These are phyloP conservation scores for Limenitis camilla DNA, from an alignment of 2,888 invertebrate species.

Conservation along the genomic window DNA sequence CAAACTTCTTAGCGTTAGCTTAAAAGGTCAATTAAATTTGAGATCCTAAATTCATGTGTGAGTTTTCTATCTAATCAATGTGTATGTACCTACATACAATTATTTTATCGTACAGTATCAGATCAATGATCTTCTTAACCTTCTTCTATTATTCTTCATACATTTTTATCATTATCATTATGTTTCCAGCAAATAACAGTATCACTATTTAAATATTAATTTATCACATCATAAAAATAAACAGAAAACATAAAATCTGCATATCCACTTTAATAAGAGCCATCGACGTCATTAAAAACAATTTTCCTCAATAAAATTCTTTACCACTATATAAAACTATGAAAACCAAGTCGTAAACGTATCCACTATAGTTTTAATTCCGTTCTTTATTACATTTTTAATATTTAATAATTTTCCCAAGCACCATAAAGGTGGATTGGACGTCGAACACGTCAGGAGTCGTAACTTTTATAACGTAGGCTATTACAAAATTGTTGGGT, in stretches of 20 bases:
- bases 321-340: conserved; percentile 6
- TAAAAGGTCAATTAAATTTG: no score
- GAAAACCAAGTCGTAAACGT: background rate
- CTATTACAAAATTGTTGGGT: conserved; percentile 2
- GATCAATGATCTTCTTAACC: no score
- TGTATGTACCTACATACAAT: no score
- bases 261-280: background rate
- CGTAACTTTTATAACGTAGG: conserved; percentile 6
- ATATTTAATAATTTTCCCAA: conserved; percentile 5
- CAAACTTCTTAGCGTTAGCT: no score
- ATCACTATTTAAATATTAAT: no score
- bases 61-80: no score
- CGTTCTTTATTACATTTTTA: conserved; percentile 12
- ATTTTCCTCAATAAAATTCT: conserved; percentile 11
- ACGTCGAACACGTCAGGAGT: conserved; percentile 2
- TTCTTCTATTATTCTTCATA: no score
- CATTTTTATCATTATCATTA: no score
- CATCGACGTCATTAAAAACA: conserved; percentile 4
- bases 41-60: no score
- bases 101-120: no score
- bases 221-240: no score
- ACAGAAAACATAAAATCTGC: background rate
- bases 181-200: no score
- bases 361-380: conserved; percentile 3
- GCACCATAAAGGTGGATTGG: conserved; percentile 5